Base-by-base conservation (phyloP, 1,140 invertebrate genomes). In the Daktulosphaira vitifoliae region DNA sequence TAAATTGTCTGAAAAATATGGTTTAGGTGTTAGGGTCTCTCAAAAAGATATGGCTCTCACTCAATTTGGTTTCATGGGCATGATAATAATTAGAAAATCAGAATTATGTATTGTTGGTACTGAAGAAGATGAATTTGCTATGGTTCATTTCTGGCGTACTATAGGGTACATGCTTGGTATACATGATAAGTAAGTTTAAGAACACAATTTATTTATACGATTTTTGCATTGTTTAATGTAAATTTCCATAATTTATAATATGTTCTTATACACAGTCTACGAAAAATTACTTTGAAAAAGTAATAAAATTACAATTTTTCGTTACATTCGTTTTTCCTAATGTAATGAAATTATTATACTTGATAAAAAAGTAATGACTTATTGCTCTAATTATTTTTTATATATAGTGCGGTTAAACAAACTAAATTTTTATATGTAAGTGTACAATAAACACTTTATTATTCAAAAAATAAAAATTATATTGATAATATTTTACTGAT, bases 41-140 rank as follows among this genome's bases (percentile, higher is more conserved):
- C 92, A 96, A 74, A 80, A 84, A 66, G 90, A 93, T 68, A 83
- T 95, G 81, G 84, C 84, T 0, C 70, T 92, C 1, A 91, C 92
- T 0, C 88, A 89, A 72, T 91, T 89, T 69, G 88, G 87, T 9
- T 95, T 96, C 71, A 83, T 94, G 68, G 91, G 90, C 1, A 83
- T 86, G 52, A 79, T 83, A 1, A 70, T 91, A 0, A 67, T 88
- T 4, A 81, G 82, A 42, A 81, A 85, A 0, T 74, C 84, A 48
- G 73, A 80, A 33, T 77, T 90, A 29, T 86, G 88, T 1, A 75
- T 91, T 2, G 68, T 72, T 2, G 48, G 77, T 13, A 71, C 72
- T 3, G 78, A 76, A 18, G 69, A 77, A 9, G 85, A 87, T 53
- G 70, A 86, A n/a, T 83, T 88, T 51, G 84, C 83, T n/a, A 84